Conservation (phyloP, 2,113 vertebrate species). For the Petrocephalus zakoni region DNA sequence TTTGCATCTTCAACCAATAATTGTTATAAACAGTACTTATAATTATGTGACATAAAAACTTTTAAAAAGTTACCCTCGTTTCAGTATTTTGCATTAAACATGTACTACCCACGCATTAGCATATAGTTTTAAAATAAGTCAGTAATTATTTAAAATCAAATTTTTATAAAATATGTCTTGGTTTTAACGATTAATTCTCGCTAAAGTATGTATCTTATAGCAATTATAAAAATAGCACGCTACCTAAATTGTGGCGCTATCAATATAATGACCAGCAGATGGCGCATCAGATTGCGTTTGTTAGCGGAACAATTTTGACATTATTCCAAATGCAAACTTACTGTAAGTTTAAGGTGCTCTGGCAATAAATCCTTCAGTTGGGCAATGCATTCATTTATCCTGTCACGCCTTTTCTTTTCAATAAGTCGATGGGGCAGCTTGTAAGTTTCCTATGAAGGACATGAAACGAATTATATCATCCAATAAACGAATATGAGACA, state of each 20-base stretch:
- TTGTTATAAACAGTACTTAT: background rate
- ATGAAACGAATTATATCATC: conserved; percentile 19
- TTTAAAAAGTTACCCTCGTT: background rate
- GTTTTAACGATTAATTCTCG: background rate
- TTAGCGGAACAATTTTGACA: conserved; percentile 13
- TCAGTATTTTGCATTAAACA: background rate
- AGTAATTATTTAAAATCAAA: background rate
- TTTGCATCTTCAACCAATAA: background rate
- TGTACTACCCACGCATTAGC: background rate
- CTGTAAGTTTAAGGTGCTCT: conserved; percentile 95
- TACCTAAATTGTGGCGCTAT: background rate
- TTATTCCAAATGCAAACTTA: conserved; percentile 57
- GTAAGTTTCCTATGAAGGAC: conserved; percentile 79
- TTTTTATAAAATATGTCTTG: background rate
- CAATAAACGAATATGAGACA: background rate
- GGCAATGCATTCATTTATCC: conserved; percentile 96
- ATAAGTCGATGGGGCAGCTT: conserved; percentile 94
- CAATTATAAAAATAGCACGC: background rate
- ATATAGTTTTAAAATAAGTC: background rate
- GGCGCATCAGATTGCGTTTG: conserved; percentile 34
- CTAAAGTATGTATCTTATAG: background rate
- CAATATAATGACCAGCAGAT: conserved; percentile 32
- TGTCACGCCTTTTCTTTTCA: conserved; percentile 92
- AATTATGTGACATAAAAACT: background rate
- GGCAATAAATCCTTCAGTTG: conserved; percentile 94